Conservation (phyloP, 2,797 vertebrate genomes). For the Heterohyrax brucei region DNA sequence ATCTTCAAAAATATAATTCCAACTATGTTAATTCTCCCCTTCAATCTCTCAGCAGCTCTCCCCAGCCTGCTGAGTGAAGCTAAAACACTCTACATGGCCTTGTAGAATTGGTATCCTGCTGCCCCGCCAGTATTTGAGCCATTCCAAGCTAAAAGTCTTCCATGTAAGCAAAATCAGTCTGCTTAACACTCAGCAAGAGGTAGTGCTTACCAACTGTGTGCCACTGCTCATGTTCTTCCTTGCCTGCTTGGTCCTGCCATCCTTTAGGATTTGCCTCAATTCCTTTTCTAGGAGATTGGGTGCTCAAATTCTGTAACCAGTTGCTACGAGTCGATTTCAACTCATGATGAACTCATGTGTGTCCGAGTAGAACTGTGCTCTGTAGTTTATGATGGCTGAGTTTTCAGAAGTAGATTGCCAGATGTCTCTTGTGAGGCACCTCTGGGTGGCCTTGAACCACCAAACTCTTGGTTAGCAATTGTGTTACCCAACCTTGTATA, state of each 20-base stretch:
- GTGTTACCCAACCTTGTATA: not conserved
- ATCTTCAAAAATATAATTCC: slow-evolving; percentile 29
- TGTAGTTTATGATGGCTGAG: not conserved
- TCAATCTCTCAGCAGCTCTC: not conserved
- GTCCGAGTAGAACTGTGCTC: not conserved
- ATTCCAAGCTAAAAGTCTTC: not conserved
- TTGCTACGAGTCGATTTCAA: not conserved
- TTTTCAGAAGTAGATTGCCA: not conserved
- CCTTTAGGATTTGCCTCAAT: not conserved
- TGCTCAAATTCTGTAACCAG: not conserved
- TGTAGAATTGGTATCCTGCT: not conserved
- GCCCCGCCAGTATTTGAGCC: fast-evolving
- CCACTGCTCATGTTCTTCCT: not conserved
- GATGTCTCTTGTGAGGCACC: not conserved
- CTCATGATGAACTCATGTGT: not conserved
- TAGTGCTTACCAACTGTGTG: not conserved
- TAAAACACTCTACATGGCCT: not conserved
- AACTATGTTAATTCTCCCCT: not conserved
- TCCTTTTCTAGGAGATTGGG: not conserved
- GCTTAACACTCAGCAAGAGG: not conserved
- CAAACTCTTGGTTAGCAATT: not conserved
- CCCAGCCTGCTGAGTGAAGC: not conserved
- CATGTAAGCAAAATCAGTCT: not conserved
- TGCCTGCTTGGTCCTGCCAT: not conserved
- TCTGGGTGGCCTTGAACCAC: not conserved